Evolutionary conservation across 2,888 invertebrate genomes (phyloP).

Genomic region (Ophion ventricosus): DNA sequence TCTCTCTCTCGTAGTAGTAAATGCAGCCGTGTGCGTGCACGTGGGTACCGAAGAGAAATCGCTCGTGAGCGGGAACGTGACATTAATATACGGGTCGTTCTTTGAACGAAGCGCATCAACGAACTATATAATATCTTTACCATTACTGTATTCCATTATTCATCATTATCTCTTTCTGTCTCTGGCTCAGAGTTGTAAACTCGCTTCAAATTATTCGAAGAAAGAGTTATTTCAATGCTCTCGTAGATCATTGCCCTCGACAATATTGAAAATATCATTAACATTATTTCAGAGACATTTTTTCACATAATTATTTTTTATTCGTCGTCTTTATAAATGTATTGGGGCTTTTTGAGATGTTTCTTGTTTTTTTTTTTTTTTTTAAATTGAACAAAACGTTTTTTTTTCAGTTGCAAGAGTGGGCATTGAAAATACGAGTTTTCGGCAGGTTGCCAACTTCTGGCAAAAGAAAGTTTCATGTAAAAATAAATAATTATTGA

Average conservation of each 20-base stretch:
- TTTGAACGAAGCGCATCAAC: conserved; percentile 30
- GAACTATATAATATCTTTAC: not conserved
- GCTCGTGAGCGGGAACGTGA: conserved; percentile 70
- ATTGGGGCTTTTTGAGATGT: not conserved
- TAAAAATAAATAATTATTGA: no score
- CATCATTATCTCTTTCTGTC: not conserved
- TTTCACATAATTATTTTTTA: not conserved
- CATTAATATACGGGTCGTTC: conserved; percentile 26
- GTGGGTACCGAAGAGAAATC: conserved; percentile 72
- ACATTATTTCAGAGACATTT: not conserved
- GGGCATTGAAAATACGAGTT: no score
- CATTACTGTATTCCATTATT: conserved; percentile 44
- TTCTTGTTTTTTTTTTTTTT: no score
- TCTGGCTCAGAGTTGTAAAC: not conserved
- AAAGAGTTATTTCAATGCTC: not conserved
- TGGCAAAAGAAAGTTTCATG: no score
- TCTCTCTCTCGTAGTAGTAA: no score
- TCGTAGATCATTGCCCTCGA: not conserved
- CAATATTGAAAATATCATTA: not conserved
- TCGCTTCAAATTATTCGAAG: not conserved
- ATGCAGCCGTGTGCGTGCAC: not conserved
- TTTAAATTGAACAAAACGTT: not conserved
- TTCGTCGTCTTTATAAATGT: not conserved
- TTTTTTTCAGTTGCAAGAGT: no score
- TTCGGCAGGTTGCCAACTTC: no score